A percentile compares a stretch with the other conserved stretches of the same genome.
These are phyloP conservation scores for Ennomos erosarius DNA, from an alignment of 2,888 invertebrate species.

Conservation along the genomic window DNA sequence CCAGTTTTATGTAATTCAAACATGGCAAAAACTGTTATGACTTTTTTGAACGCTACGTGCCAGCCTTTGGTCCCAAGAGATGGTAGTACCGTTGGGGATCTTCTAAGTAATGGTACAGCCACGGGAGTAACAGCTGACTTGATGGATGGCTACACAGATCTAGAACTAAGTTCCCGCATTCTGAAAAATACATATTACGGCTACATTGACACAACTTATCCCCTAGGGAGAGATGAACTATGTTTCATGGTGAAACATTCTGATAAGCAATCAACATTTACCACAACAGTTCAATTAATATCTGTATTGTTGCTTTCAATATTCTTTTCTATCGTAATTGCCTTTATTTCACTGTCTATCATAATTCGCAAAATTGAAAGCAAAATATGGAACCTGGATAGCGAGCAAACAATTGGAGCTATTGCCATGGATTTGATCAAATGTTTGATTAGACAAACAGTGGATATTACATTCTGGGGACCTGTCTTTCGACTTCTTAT, in stretches of 20 bases:
- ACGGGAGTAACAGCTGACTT: slow-evolving; percentile 77
- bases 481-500: slow-evolving; percentile 65
- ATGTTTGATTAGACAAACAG: slow-evolving; percentile 75
- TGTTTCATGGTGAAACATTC: slow-evolving; percentile 84
- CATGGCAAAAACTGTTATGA: slow-evolving; percentile 63
- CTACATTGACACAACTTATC: slow-evolving; percentile 81
- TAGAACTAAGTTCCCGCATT: slow-evolving; percentile 83
- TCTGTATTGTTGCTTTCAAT: slow-evolving; percentile 59
- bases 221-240: slow-evolving; percentile 81
- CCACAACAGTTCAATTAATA: slow-evolving; percentile 68
- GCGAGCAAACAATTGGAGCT: slow-evolving; percentile 52
- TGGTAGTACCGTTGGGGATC: slow-evolving; percentile 71
- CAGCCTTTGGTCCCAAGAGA: slow-evolving; percentile 68
- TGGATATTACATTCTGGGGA: slow-evolving; percentile 67
- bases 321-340: slow-evolving; percentile 58
- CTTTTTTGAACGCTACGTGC: slow-evolving; percentile 71
- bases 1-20: slow-evolving; percentile 64
- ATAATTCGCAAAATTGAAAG: slow-evolving; percentile 61
- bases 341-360: slow-evolving; percentile 57
- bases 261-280: slow-evolving; percentile 75
- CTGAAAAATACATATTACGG: slow-evolving; percentile 78
- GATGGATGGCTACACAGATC: slow-evolving; percentile 79
- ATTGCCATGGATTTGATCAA: slow-evolving; percentile 67
- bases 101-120: slow-evolving; percentile 72
- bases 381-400: slow-evolving; percentile 51